Conservation (phyloP, 1,140 invertebrate genomes). For the Sarcophaga bullata region DNA sequence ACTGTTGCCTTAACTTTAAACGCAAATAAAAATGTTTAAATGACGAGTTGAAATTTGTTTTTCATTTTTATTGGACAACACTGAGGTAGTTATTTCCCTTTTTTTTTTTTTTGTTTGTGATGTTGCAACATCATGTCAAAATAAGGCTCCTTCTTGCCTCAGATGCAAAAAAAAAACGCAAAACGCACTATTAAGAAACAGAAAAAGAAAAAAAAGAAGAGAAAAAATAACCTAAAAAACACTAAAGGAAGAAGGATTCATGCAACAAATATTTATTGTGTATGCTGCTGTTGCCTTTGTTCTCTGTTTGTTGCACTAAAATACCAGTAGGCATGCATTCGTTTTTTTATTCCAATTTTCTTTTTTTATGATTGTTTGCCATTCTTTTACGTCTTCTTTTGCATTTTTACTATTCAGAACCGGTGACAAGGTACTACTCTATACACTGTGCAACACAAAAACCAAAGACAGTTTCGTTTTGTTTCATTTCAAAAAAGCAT, state of each 20-base stretch:
- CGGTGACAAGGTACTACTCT: neutral
- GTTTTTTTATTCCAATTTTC: neutral
- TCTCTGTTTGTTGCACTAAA: neutral
- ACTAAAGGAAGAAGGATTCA: slow-evolving; percentile 27
- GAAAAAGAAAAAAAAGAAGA: neutral
- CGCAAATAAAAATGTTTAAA: neutral
- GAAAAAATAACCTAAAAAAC: neutral
- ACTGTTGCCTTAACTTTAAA: neutral
- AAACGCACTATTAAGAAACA: neutral
- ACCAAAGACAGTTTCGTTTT: neutral
- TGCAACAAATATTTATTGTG: slow-evolving; percentile 23
- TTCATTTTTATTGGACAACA: neutral
- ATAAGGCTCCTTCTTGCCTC: neutral
- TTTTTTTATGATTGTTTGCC: neutral
- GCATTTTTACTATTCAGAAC: too few relatives aligned
- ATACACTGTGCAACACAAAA: neutral
- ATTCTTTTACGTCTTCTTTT: too few relatives aligned
- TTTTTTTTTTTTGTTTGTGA: neutral
- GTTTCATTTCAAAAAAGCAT: neutral
- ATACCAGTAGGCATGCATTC: slow-evolving; percentile 13
- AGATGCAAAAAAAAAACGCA: neutral
- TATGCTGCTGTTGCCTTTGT: neutral
- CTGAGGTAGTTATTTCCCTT: neutral
- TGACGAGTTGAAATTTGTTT: neutral
- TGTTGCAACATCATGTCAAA: neutral